A percentile compares a stretch with the other conserved stretches of the same genome.
phyloP scores from a whole-genome alignment of 2,113 vertebrate genomes.

The Gymnocephalus cernua region DNA sequence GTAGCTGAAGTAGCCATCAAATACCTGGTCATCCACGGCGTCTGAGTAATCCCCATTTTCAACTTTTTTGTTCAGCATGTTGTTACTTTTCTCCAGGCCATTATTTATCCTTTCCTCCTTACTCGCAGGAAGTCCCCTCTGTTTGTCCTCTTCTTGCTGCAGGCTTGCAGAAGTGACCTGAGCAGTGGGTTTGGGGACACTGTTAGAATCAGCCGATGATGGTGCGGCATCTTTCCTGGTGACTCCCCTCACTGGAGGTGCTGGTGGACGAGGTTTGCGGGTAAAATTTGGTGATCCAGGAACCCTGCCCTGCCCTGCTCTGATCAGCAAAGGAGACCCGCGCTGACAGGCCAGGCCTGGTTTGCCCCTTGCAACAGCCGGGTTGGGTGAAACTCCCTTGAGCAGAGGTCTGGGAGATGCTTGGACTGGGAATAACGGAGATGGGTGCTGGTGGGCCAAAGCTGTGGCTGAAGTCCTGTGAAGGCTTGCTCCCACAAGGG shows the following conservation, averaged over 20 bases:
- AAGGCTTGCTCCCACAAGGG: slow-evolving; percentile 62
- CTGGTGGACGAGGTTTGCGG: slow-evolving; percentile 85
- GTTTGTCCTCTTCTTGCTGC: slow-evolving; percentile 48
- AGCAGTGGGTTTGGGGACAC: slow-evolving; percentile 35
- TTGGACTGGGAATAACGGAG: slow-evolving; percentile 57
- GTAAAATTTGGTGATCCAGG: slow-evolving; percentile 81
- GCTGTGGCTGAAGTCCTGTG: slow-evolving; percentile 67
- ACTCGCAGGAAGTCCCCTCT: slow-evolving; percentile 25
- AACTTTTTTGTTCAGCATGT: slow-evolving; percentile 57
- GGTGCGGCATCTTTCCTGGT: slow-evolving; percentile 78
- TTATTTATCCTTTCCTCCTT: slow-evolving; percentile 53
- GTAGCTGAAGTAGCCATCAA: neutral
- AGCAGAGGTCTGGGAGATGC: slow-evolving; percentile 67
- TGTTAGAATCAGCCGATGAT: slow-evolving; percentile 11
- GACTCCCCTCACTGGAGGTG: slow-evolving; percentile 84
- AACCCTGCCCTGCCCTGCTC: slow-evolving; percentile 74
- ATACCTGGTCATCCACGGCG: slow-evolving; percentile 75
- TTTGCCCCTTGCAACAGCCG: slow-evolving; percentile 70
- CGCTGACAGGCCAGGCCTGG: slow-evolving; percentile 65
- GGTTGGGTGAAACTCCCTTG: slow-evolving; percentile 66
- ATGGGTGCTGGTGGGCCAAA: slow-evolving; percentile 74
- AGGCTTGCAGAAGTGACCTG: slow-evolving; percentile 23
- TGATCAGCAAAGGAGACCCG: slow-evolving; percentile 80
- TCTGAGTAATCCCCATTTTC: slow-evolving; percentile 61
- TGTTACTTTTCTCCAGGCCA: slow-evolving; percentile 54